phyloP scores from a whole-genome alignment of 2,888 invertebrate species.

The Lobophora halterata region DNA sequence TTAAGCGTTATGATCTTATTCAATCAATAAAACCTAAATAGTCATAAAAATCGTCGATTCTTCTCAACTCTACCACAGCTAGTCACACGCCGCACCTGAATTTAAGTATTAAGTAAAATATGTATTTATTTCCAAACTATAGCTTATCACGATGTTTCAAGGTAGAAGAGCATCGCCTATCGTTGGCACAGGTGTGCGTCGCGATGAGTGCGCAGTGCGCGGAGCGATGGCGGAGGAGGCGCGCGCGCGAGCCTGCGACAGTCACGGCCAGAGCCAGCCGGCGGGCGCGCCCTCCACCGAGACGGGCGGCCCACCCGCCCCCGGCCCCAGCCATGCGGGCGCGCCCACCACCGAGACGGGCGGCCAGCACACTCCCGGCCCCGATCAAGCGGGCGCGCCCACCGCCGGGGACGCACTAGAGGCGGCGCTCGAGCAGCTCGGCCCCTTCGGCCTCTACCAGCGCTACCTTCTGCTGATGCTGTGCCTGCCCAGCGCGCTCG shows the following conservation, averaged over 20 bases:
- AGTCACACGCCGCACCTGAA: too few relatives aligned
- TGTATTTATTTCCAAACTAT: neutral
- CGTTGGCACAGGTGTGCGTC: neutral
- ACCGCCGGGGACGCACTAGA: slow-evolving; percentile 50
- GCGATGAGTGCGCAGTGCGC: slow-evolving; percentile 21
- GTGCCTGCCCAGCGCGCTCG: slow-evolving; percentile 72
- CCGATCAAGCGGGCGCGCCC: too few relatives aligned
- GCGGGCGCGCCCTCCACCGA: too few relatives aligned
- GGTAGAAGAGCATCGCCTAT: neutral
- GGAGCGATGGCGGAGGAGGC: slow-evolving; percentile 10
- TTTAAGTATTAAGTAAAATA: too few relatives aligned
- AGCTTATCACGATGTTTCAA: slow-evolving; percentile 4
- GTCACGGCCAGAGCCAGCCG: slow-evolving; percentile 7
- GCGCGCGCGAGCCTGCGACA: slow-evolving; percentile 2
- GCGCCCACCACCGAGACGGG: too few relatives aligned
- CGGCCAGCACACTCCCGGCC: too few relatives aligned
- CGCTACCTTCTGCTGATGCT: slow-evolving; percentile 57
- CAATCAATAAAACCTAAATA: too few relatives aligned
- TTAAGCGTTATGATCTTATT: too few relatives aligned
- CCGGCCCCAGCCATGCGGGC: too few relatives aligned
- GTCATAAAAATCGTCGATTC: too few relatives aligned
- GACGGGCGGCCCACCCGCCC: too few relatives aligned
- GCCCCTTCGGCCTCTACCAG: slow-evolving; percentile 69
- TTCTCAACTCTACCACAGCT: too few relatives aligned
- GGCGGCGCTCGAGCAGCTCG: slow-evolving; percentile 56